These are phyloP conservation scores for Rynchops niger DNA, from an alignment of 2,113 vertebrate genomes.

Conservation along the genomic window DNA sequence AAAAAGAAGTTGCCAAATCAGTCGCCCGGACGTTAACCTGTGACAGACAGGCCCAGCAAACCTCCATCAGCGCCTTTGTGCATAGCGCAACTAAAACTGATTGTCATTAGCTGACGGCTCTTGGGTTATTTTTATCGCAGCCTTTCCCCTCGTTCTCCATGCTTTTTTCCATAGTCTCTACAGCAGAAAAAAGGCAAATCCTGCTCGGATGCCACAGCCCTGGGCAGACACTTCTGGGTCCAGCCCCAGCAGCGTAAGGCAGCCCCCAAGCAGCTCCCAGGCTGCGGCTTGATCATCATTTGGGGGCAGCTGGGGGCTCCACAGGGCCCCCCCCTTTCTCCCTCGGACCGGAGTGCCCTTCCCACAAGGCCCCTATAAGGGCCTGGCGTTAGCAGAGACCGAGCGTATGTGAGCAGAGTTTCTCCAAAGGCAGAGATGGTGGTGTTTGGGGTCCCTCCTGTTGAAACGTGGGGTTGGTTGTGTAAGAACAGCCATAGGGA, in stretches of 20 bases:
- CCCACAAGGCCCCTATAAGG: fast-evolving
- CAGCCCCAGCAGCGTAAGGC: not conserved
- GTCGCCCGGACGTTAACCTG: fast-evolving
- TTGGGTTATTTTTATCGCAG: fast-evolving
- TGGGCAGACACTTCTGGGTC: fast-evolving
- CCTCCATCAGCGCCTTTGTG: not conserved
- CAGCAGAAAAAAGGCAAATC: not conserved
- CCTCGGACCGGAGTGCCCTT: fast-evolving
- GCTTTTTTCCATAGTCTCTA: not conserved
- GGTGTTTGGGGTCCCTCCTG: not conserved
- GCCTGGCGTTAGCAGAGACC: not conserved
- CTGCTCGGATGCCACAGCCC: not conserved
- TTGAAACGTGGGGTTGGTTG: fast-evolving
- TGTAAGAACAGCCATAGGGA: not conserved
- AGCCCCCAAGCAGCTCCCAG: not conserved
- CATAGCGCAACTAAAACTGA: not conserved
- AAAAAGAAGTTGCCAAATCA: not conserved
- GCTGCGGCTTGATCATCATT: fast-evolving
- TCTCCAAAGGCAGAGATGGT: not conserved
- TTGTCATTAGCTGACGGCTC: not conserved
- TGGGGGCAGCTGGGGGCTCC: not conserved
- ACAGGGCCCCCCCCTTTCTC: not conserved
- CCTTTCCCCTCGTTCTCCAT: not conserved
- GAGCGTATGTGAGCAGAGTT: not conserved
- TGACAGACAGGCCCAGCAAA: not conserved